Base-by-base conservation (phyloP, 2,888 invertebrate species). In the Zaprionus lineosus region DNA sequence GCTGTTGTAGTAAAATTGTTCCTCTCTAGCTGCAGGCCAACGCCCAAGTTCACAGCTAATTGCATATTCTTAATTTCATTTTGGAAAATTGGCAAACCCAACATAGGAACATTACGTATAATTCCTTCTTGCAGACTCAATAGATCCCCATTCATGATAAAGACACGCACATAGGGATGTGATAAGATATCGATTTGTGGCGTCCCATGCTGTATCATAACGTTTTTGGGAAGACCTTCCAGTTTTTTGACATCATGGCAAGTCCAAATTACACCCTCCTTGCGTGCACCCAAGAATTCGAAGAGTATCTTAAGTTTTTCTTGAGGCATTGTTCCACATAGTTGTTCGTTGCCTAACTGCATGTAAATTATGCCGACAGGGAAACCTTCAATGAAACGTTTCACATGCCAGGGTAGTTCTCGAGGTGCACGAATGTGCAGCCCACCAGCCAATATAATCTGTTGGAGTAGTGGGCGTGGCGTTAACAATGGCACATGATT, bases 371-470 rank as follows among this genome's bases (percentile, higher is more conserved):
- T 89, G 1, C 91, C 91, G 1, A 87, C 55, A 0, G 88, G 79
- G 1, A 91, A 86, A 40, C 89, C 89, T 41, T 91, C 90, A n/a
- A 91, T 62, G 46, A 89, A 91, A 6, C 88, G 86, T 39, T 89
- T 86, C 0, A 91, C 68, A 37, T 90, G 88, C 88, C 90, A 87
- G 11, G 89, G 86, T 34, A 90, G 64, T 8, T 85, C 83, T 40
- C 90, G 89, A 0, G 89, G 84, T 6, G 85, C 87, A 4, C 89
- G 88, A 18, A 92, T 90, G 55, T 93, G 93, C 7, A 92, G 73
- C 5, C 93, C 93, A 0, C 91, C 92, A 1, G 92, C 91, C 29
- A 91, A 90, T 2, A 92, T 85, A 6, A 91, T 86, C 8, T 90
- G 90, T 2, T 90, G 89, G 4, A 91, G 83, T 1, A 87, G 69